Evolutionary conservation across 2,113 vertebrate genomes (phyloP).

Genomic region (Saguinus midas): DNA sequence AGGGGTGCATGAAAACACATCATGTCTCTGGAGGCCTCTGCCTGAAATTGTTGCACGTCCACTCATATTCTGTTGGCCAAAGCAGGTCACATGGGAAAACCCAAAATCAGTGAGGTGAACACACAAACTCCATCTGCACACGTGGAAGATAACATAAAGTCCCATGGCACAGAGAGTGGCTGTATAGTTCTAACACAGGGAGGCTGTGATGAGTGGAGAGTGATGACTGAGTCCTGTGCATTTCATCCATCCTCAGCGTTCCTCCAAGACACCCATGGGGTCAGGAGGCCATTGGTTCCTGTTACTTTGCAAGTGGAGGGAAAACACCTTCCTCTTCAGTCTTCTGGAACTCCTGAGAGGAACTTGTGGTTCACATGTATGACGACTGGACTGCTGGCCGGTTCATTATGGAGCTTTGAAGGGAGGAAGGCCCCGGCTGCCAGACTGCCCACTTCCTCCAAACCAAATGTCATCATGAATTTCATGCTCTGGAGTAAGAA

Average conservation of each 20-base stretch:
- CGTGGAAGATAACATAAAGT: not conserved
- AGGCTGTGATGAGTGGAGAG: not conserved
- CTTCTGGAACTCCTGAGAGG: not conserved
- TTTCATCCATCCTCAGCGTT: not conserved
- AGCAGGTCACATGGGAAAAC: not conserved
- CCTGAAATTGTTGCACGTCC: not conserved
- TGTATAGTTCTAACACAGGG: too few species aligned
- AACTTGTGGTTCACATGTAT: not conserved
- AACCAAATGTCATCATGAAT: not conserved
- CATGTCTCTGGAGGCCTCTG: not conserved
- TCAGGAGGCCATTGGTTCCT: not conserved
- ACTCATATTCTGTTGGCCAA: not conserved
- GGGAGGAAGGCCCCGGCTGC: not conserved
- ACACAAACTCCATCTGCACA: not conserved
- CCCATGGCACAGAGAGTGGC: rapidly evolving
- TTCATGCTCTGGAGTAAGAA: not conserved
- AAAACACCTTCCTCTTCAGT: not conserved
- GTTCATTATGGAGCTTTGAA: not conserved
- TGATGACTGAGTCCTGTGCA: not conserved
- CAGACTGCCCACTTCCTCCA: not conserved
- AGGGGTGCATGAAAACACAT: not conserved
- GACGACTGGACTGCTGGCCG: not conserved
- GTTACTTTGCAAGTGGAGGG: not conserved
- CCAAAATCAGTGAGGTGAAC: not conserved
- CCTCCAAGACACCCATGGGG: not conserved